phyloP scores from a whole-genome alignment of 1,140 invertebrate species.

The Frieseomelitta varia region DNA sequence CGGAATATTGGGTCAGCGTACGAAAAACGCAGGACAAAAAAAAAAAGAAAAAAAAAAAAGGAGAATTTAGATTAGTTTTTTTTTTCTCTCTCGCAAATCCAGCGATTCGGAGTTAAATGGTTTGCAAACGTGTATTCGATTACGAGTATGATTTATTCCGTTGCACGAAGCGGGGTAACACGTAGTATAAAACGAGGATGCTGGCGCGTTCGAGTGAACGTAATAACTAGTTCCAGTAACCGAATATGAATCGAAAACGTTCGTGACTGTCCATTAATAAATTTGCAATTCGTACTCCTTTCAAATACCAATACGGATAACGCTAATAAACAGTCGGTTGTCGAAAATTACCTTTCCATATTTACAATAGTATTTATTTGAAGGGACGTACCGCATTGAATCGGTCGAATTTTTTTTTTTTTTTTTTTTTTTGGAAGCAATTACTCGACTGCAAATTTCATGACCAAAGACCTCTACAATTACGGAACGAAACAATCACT shows the following conservation, averaged over 20 bases:
- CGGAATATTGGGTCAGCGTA: not conserved
- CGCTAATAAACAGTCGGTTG: not conserved
- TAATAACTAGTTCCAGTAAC: conserved; percentile 23
- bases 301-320: not conserved
- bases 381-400: too few relatives aligned
- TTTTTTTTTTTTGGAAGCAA: too few relatives aligned
- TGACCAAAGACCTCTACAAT: too few relatives aligned
- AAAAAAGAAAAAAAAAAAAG: not conserved
- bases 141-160: conserved; percentile 23
- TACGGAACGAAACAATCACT: too few relatives aligned
- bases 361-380: not conserved
- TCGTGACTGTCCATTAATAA: conserved; percentile 16
- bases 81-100: too few relatives aligned
- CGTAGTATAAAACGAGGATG: not conserved
- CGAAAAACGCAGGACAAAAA: too few relatives aligned
- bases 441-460: too few relatives aligned
- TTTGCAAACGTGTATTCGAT: conserved; percentile 18
- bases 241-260: conserved; percentile 20
- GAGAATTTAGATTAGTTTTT: not conserved
- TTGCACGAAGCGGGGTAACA: not conserved
- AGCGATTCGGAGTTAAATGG: conserved; percentile 16
- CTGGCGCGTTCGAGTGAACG: not conserved
- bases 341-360: not conserved
- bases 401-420: too few relatives aligned
- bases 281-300: not conserved